Evolutionary conservation across 2,888 invertebrate genomes (phyloP).

Genomic region (Troides helena): DNA sequence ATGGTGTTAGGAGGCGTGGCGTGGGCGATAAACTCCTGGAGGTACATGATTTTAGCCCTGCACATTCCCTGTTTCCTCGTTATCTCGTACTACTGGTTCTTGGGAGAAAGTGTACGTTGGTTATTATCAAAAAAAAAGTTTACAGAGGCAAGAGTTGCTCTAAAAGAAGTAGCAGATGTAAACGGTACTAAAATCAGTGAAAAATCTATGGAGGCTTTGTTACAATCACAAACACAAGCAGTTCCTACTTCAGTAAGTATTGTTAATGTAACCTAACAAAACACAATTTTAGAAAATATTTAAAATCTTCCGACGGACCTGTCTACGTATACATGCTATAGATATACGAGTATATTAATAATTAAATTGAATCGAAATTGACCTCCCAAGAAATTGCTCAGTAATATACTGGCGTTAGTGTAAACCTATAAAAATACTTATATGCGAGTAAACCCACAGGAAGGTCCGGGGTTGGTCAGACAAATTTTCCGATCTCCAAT

Average conservation of each 20-base stretch:
- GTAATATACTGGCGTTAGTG: too few relatives aligned
- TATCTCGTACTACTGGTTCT: conserved; percentile 84
- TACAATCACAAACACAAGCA: conserved; percentile 55
- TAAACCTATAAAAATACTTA: not conserved
- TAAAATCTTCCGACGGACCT: too few relatives aligned
- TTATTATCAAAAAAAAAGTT: conserved; percentile 83
- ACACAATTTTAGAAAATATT: not conserved
- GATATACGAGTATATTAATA: too few relatives aligned
- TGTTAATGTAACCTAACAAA: too few relatives aligned
- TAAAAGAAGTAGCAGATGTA: conserved; percentile 81
- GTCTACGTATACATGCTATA: too few relatives aligned
- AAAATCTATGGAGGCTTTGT: conserved; percentile 66
- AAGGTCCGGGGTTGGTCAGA: conserved; percentile 41
- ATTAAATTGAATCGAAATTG: too few relatives aligned
- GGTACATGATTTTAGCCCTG: conserved; percentile 81
- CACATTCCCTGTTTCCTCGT: conserved; percentile 85
- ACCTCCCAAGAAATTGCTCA: too few relatives aligned
- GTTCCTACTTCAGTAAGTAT: too few relatives aligned
- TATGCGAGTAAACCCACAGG: conserved; percentile 1
- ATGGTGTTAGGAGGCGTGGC: conserved; percentile 84
- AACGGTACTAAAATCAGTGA: conserved; percentile 81
- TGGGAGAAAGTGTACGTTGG: conserved; percentile 88
- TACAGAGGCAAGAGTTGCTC: conserved; percentile 80
- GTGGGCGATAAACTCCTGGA: conserved; percentile 85
- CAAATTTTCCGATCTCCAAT: conserved; percentile 71